These are phyloP conservation scores for Gallinago undulata DNA, from an alignment of 2,113 vertebrate genomes.

Conservation along the genomic window DNA sequence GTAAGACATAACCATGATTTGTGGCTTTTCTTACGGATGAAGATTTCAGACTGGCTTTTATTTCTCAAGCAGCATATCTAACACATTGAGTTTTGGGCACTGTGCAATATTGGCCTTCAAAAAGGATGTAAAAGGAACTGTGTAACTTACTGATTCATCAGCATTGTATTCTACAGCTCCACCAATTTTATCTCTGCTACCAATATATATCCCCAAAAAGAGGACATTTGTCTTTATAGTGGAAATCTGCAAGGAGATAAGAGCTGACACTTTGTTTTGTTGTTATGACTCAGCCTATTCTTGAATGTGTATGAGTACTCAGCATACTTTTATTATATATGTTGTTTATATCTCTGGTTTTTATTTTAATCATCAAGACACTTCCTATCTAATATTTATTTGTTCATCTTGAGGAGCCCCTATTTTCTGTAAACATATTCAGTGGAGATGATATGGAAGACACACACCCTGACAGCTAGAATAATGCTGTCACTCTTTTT, in stretches of 20 bases:
- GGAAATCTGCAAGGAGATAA: neutral
- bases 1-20: neutral
- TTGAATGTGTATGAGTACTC: neutral
- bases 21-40: neutral
- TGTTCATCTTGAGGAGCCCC: neutral
- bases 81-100: neutral
- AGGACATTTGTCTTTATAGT: neutral
- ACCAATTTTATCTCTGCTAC: neutral
- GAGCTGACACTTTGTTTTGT: neutral
- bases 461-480: accelerated
- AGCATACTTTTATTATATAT: neutral
- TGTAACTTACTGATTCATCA: neutral
- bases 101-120: neutral
- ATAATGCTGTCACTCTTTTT: neutral
- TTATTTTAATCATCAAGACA: neutral
- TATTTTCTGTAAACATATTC: neutral
- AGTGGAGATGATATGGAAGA: neutral
- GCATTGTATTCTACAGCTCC: neutral
- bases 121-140: neutral
- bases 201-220: neutral
- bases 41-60: neutral
- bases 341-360: neutral
- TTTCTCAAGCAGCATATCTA: neutral
- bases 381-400: neutral
- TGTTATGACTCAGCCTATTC: neutral